These are phyloP conservation scores for Chaetorhynchus papuensis DNA, from an alignment of 2,113 vertebrate species.

Conservation along the genomic window DNA sequence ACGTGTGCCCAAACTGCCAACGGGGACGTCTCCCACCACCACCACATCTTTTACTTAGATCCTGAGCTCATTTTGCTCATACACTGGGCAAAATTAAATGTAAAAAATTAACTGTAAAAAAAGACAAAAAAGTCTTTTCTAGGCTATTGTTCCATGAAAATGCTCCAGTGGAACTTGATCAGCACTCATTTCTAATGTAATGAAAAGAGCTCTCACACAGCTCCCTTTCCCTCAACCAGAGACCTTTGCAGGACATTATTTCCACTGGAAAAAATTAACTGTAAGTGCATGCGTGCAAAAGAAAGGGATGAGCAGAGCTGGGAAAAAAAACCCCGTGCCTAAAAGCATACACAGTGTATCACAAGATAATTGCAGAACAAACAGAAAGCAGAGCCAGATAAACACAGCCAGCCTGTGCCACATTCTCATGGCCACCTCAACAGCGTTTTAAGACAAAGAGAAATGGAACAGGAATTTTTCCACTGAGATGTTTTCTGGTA, in stretches of 20 bases:
- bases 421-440: neutral
- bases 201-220: neutral
- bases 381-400: neutral
- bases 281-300: neutral
- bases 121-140: neutral
- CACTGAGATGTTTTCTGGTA: neutral
- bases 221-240: neutral
- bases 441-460: neutral
- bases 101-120: too few relatives aligned
- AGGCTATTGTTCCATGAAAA: neutral
- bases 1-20: neutral
- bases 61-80: neutral
- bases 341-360: neutral
- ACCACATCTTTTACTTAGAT: neutral
- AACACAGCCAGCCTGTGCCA: neutral
- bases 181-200: neutral
- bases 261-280: neutral
- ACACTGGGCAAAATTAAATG: too few relatives aligned
- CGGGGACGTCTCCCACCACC: neutral
- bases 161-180: neutral
- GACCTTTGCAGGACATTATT: neutral
- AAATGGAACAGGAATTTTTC: neutral
- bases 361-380: slow-evolving; percentile 19
- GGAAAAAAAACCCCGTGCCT: neutral
- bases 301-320: neutral